A percentile compares a stretch with the other conserved stretches of the same genome.
Conservation (phyloP, 2,113 vertebrate genomes). For the Cynoglossus semilaevis region DNA sequence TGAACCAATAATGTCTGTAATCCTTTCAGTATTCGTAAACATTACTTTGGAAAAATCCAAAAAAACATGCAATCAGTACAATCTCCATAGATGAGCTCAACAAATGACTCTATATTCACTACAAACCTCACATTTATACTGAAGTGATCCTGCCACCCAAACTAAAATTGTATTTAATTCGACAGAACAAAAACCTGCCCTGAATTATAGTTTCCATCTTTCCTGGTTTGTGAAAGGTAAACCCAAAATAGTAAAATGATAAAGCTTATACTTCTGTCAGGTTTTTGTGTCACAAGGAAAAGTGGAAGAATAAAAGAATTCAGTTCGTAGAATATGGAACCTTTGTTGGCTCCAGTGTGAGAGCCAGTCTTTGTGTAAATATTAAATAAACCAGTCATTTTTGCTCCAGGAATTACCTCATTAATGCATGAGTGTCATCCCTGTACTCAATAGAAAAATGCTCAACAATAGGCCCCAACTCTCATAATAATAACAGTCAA, state of each 20-base stretch:
- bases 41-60: conserved; percentile 45
- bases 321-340: conserved; percentile 40
- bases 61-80: conserved; percentile 43
- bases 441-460: conserved; percentile 10
- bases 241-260: conserved; percentile 44
- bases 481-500: conserved; percentile 5
- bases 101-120: conserved; percentile 52
- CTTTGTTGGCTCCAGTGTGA: conserved; percentile 28
- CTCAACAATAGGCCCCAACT: conserved; percentile 4
- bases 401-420: conserved; percentile 41
- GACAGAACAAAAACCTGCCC: conserved; percentile 44
- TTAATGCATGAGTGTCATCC: conserved; percentile 27
- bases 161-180: conserved; percentile 59
- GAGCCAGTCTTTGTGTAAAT: conserved; percentile 39
- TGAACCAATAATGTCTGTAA: conserved; percentile 53
- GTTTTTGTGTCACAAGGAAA: conserved; percentile 48
- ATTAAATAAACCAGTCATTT: conserved; percentile 59
- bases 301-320: conserved; percentile 40
- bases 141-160: conserved; percentile 39
- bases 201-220: conserved; percentile 52
- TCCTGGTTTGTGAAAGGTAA: conserved; percentile 54
- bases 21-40: conserved; percentile 55
- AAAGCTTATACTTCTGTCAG: conserved; percentile 46
- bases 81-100: conserved; percentile 49
- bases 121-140: conserved; percentile 63